phyloP scores from a whole-genome alignment of 2,113 vertebrate species.

The Indicator maculatus region DNA sequence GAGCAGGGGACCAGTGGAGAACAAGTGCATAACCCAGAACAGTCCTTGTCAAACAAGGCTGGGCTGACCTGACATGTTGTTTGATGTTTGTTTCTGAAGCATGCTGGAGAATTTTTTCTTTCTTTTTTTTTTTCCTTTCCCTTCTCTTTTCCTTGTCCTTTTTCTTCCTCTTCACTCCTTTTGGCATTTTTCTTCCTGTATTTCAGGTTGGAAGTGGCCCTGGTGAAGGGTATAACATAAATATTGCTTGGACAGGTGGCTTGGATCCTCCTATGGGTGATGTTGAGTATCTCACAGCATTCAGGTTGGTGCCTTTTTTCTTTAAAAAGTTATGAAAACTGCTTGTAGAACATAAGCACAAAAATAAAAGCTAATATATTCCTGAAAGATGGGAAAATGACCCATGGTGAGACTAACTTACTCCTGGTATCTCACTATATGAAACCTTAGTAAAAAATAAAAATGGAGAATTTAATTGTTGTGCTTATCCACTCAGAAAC shows the following conservation, averaged over 20 bases:
- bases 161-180: slow-evolving; percentile 13
- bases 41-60: slow-evolving; percentile 74
- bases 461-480: neutral
- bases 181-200: slow-evolving; percentile 55
- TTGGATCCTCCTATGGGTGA: slow-evolving; percentile 82
- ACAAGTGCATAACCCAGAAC: slow-evolving; percentile 82
- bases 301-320: slow-evolving; percentile 77
- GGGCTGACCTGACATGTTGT: slow-evolving; percentile 78
- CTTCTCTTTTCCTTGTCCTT: slow-evolving; percentile 8
- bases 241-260: slow-evolving; percentile 88
- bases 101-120: slow-evolving; percentile 66
- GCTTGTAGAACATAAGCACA: neutral
- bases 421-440: neutral
- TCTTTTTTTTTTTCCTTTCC: neutral
- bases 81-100: slow-evolving; percentile 84
- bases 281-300: slow-evolving; percentile 81
- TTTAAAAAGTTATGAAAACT: slow-evolving; percentile 26
- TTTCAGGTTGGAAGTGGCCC: slow-evolving; percentile 77
- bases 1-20: slow-evolving; percentile 72
- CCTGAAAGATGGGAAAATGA: neutral
- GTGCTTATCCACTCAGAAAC: neutral
- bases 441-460: neutral
- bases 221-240: slow-evolving; percentile 80
- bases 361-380: neutral
- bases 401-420: neutral